phyloP scores from a whole-genome alignment of 2,113 vertebrate genomes.

The Calidris pugnax region DNA sequence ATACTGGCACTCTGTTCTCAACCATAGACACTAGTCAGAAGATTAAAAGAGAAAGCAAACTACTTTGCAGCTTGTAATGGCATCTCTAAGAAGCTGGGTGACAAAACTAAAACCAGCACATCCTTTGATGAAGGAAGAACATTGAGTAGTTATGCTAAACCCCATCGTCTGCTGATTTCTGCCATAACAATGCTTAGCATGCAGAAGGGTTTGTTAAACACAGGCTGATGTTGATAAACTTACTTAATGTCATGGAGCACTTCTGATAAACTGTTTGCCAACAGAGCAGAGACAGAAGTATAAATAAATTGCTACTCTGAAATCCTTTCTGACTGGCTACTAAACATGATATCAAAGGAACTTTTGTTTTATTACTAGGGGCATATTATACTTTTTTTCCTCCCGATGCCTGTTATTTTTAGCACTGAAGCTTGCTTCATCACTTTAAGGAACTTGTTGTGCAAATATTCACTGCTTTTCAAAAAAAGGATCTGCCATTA shows the following conservation, averaged over 20 bases:
- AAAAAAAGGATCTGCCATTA: conserved; percentile 12
- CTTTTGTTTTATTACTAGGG: neutral
- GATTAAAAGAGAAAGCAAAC: neutral
- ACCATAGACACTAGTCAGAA: neutral
- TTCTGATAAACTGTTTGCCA: neutral
- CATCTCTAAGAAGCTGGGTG: neutral
- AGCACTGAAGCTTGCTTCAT: neutral
- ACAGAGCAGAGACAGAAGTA: neutral
- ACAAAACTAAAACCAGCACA: neutral
- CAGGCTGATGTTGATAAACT: neutral
- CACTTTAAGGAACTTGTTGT: neutral
- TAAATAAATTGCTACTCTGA: neutral
- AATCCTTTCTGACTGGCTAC: neutral
- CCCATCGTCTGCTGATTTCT: neutral
- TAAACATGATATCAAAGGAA: neutral
- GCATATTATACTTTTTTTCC: neutral
- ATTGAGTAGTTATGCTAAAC: neutral
- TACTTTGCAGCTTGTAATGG: neutral
- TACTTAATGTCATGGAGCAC: neutral
- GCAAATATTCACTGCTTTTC: conserved; percentile 27
- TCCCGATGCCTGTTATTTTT: neutral
- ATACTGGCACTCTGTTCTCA: neutral
- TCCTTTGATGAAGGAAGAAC: neutral
- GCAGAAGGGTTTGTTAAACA: neutral
- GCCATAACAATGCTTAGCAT: neutral